Evolutionary conservation across 2,888 invertebrate genomes (phyloP), one percentile per base, ranked within the genome.

Genomic region (Caenorhabditis drosophilae): DNA sequence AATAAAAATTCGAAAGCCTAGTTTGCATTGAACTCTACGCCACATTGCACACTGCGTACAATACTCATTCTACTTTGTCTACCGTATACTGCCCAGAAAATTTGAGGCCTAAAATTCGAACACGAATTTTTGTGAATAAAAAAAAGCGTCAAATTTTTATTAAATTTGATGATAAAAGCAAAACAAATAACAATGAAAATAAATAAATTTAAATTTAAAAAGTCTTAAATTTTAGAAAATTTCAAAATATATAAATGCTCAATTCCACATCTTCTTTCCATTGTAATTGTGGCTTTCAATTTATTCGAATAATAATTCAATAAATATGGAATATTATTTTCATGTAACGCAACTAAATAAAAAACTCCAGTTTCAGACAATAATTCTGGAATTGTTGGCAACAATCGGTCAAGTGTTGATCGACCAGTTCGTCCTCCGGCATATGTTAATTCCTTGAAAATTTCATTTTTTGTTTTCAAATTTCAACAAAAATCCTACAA

Each of bases 171-270:
- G n/a, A n/a, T n/a, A n/a, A n/a, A n/a, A n/a, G n/a, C n/a, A n/a
- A n/a, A n/a, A n/a, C n/a, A n/a, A n/a, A n/a, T n/a, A n/a, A n/a
- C n/a, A n/a, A n/a, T n/a, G n/a, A n/a, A n/a, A n/a, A n/a, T n/a
- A n/a, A n/a, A n/a, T n/a, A n/a, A n/a, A n/a, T 31, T 31, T 31
- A 31, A 31, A 9, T 9, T 9, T 31, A 31, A 31, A 31, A 31
- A 31, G 31, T 31, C n/a, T 31, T 12, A 31, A 31, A 31, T 31
- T 12, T 31, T 31, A 9, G 12, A 31, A 62, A 91, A 90, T 84
- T 90, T 90, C 75, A 93, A 86, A 77, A 96, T 89, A 84, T 89
- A 89, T 80, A 96, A 89, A 85, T 90, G 89, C 87, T 97, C 96
- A 70, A 92, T 91, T 52, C 90, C 90, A 73, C 93, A 90, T 85